Evolutionary conservation across 2,113 vertebrate species (phyloP).

Genomic region (Alethe castanea): DNA sequence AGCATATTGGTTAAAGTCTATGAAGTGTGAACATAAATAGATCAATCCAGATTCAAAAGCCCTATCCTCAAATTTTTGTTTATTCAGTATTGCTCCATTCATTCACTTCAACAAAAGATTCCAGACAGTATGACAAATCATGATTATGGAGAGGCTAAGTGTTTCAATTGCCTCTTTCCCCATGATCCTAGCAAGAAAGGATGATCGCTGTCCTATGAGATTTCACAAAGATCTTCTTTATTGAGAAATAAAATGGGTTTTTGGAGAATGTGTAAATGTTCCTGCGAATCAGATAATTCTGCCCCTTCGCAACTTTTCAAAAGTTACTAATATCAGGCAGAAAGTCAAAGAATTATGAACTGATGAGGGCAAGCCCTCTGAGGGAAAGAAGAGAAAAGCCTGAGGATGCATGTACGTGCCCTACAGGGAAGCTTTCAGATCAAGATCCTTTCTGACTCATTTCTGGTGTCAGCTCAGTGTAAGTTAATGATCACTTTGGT

Average conservation of each 20-base stretch:
- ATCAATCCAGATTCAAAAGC: neutral
- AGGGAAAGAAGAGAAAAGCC: neutral
- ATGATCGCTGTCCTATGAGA: neutral
- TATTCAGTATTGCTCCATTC: neutral
- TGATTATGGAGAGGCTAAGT: neutral
- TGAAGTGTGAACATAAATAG: neutral
- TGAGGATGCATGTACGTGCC: neutral
- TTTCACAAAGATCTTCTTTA: neutral
- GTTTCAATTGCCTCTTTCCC: neutral
- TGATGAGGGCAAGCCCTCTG: neutral
- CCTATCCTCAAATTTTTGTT: neutral
- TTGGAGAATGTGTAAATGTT: neutral
- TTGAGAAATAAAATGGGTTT: neutral
- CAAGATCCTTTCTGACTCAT: conserved; percentile 4
- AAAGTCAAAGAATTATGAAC: conserved; percentile 1
- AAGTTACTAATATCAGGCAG: neutral
- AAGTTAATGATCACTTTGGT: conserved; percentile 15
- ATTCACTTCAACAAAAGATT: neutral
- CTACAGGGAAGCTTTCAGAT: neutral
- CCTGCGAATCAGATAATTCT: neutral
- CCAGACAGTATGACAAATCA: neutral
- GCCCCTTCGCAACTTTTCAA: conserved; percentile 3
- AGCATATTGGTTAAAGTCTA: neutral
- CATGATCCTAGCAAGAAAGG: neutral
- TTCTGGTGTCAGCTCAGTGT: neutral